Evolutionary conservation across 2,888 invertebrate genomes (phyloP), one percentile per base, ranked within the genome.

Genomic region (Lochmaea crataegi): DNA sequence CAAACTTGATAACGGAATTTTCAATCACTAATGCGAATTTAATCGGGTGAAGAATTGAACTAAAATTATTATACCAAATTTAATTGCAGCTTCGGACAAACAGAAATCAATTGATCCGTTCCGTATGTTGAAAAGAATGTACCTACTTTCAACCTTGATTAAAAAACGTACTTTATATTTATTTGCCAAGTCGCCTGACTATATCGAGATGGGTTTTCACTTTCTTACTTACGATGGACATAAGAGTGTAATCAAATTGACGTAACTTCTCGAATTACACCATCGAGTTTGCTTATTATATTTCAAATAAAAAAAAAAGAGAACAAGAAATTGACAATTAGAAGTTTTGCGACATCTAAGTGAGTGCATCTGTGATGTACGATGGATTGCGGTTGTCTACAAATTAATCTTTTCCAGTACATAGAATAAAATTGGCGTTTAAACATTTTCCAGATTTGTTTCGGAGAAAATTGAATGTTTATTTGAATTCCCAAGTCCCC

Each of bases 241-340:
- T 69, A 72, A 70, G 72, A 72, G 57, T 63, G 70, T 72, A 76
- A 76, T 74, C 73, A 72, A 53, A 67, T 76, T 73, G 71, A 73
- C 73, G 73, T 73, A 73, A 73, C 73, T 53, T 69, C 73, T 73
- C 16, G 65, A 63, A 69, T 73, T 73, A 73, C 69, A 69, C 66
- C 67, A 71, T 63, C 61, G 68, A 14, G 32, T 64, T 71, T 71
- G 65, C 68, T 68, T 72, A 69, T 73, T 45, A 60, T 57, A 69
- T 65, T 56, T 71, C 58, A n/a, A 65, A 53, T 18, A 53, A 45
- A 66, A 66, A 45, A 66, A 66, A 65, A 65, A 53, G 42, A 22
- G 32, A 65, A 58, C 45, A 67, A 67, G 58, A 45, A 67, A 67
- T n/a, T 67, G 67, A 58, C 26, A 42, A 66, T n/a, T 66, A 66